phyloP scores from a whole-genome alignment of 2,113 vertebrate genomes.

The Carlito syrichta region DNA sequence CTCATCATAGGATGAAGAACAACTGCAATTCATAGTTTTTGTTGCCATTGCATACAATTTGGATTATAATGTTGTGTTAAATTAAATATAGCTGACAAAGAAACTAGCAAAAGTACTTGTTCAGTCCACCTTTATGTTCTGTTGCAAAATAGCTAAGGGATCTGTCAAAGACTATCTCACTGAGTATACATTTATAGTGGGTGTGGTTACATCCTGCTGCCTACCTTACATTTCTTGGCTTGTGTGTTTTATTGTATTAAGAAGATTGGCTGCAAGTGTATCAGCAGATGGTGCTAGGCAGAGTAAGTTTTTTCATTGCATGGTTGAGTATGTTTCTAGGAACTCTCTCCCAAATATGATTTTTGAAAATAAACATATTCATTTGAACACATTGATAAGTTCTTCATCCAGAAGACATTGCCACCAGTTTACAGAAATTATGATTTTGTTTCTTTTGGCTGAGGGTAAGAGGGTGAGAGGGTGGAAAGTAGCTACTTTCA shows the following conservation, averaged over 20 bases:
- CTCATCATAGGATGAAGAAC: constrained; percentile 46
- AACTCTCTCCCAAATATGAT: constrained; percentile 49
- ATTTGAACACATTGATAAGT: constrained; percentile 24
- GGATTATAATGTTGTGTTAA: neutral
- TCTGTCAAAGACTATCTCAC: neutral
- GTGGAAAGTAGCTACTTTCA: neutral
- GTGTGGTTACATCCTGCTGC: constrained; percentile 12
- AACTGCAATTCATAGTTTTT: neutral
- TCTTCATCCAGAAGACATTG: constrained; percentile 13
- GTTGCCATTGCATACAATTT: constrained; percentile 1
- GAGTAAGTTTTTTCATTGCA: neutral
- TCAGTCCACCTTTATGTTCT: constrained; percentile 13
- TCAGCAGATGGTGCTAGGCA: constrained; percentile 63
- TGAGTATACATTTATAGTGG: neutral
- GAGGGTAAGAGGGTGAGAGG: neutral
- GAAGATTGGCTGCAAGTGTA: constrained; percentile 21
- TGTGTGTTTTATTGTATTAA: neutral
- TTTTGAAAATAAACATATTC: constrained; percentile 59
- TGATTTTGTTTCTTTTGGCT: neutral
- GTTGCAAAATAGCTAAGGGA: neutral
- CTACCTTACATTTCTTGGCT: constrained; percentile 41
- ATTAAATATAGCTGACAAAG: neutral
- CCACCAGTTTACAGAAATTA: neutral
- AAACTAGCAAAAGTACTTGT: neutral
- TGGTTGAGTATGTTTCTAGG: constrained; percentile 52